Conservation (phyloP, 1,140 invertebrate species). For the Caenorhabditis briggsae region DNA sequence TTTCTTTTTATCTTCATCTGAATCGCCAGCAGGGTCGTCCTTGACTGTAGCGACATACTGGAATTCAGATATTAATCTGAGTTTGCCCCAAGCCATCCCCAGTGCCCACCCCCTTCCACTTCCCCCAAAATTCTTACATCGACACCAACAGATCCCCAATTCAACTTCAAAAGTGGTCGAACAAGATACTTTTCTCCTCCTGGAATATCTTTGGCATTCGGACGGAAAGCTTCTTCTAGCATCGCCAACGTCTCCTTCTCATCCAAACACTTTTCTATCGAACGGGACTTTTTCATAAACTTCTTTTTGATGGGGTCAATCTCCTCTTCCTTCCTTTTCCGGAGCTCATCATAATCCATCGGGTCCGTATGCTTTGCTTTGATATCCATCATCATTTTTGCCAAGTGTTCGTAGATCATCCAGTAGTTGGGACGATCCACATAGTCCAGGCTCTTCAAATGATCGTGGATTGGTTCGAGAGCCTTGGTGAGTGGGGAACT, state of each 20-base stretch:
- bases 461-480: neutral
- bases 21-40: neutral
- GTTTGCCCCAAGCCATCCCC: neutral
- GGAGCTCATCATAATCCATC: constrained; percentile 31
- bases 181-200: neutral
- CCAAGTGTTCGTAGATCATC: constrained; percentile 2
- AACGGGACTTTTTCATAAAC: neutral
- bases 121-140: neutral
- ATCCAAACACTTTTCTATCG: neutral
- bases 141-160: neutral
- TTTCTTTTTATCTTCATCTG: neutral
- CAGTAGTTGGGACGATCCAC: constrained; percentile 10
- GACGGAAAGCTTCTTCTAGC: constrained; percentile 1
- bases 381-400: constrained; percentile 1
- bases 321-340: constrained; percentile 7
- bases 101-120: neutral
- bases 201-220: neutral
- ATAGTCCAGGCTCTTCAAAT: neutral
- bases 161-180: neutral
- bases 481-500: neutral
- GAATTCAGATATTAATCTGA: neutral
- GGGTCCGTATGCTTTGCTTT: constrained; percentile 27
- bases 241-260: constrained; percentile 14
- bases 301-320: neutral
- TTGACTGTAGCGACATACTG: neutral